Base-by-base conservation (phyloP, 2,888 invertebrate genomes). In the Antheraea yamamai region DNA sequence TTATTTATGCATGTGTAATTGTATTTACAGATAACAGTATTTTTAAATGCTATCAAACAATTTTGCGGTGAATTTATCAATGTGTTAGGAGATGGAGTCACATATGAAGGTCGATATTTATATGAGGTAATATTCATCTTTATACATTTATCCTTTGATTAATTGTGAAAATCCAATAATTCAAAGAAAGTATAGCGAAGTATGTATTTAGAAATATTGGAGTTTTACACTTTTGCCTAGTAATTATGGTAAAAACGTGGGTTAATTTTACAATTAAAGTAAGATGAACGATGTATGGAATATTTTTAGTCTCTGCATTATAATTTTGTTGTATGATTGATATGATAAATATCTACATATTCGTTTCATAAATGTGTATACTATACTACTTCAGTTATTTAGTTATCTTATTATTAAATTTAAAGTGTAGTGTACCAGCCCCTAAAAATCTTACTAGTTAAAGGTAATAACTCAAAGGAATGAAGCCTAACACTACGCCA, bases 21-120 rank as follows among this genome's bases (percentile, higher is more conserved):
- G 12, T 77, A 58, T 76, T 87, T 84, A 47, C 85, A 94, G 94
- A 75, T 92, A 55, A 85, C 88, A 74, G 83, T 94, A 78, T 94
- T 84, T 77, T 77, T 94, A 70, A 87, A 85, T 77, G 94, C 93
- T 2, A 16, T 94, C 2, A 77, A 83, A 72, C 78, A 85, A 52
- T 93, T 84, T 76, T 94, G 93, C 76, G 78, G 82, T 0, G 79
- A 83, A 0, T 47, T 87, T 1, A 78, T 92, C 10, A 79, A 81
- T 2, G 77, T 92, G 1, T 51, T 78, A 2, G 78, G 72, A 26
- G 80, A 86, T 0, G 77, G 80, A 3, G 72, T 81, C 73, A 91
- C 91, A 0, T 87, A 77, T 76, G 91, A 93, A 80, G 86, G 86
- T 10, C 85, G 91, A 81, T 77, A 83, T 82, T 84, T 94, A 0